Evolutionary conservation across 2,888 invertebrate species (phyloP).

Genomic region (Troides aeacus): DNA sequence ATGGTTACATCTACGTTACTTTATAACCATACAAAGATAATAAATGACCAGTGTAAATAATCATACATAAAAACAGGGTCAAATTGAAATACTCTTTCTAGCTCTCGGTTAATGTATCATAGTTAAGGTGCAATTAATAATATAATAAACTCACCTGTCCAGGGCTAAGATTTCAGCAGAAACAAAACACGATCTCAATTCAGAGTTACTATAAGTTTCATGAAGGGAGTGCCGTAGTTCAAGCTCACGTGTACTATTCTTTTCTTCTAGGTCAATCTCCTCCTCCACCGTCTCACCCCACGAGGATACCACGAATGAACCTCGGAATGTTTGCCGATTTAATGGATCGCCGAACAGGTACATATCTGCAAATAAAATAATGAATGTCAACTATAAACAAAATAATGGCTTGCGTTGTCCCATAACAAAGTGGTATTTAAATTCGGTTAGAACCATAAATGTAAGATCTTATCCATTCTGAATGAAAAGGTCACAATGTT

Average conservation of each 20-base stretch:
- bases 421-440: no score
- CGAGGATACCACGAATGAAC: constrained; percentile 88
- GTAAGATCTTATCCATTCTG: not conserved
- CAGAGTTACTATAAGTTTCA: constrained; percentile 86
- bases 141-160: constrained; percentile 83
- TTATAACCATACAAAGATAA: no score
- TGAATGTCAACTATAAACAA: not conserved
- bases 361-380: constrained; percentile 81
- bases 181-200: constrained; percentile 87
- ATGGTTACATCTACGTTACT: no score
- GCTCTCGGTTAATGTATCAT: no score
- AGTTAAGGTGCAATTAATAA: no score
- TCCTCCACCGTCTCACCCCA: constrained; percentile 83
- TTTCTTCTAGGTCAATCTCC: constrained; percentile 82
- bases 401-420: not conserved
- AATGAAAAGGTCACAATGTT: not conserved
- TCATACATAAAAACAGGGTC: no score
- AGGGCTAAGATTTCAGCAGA: constrained; percentile 90
- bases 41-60: no score
- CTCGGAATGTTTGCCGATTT: constrained; percentile 90
- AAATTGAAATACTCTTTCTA: no score
- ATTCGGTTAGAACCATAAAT: no score
- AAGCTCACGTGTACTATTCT: constrained; percentile 86
- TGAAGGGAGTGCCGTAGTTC: constrained; percentile 88
- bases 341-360: constrained; percentile 86